Evolutionary conservation across 2,113 vertebrate genomes (phyloP), one percentile per base, ranked within the genome.

Genomic region (Carassius auratus): DNA sequence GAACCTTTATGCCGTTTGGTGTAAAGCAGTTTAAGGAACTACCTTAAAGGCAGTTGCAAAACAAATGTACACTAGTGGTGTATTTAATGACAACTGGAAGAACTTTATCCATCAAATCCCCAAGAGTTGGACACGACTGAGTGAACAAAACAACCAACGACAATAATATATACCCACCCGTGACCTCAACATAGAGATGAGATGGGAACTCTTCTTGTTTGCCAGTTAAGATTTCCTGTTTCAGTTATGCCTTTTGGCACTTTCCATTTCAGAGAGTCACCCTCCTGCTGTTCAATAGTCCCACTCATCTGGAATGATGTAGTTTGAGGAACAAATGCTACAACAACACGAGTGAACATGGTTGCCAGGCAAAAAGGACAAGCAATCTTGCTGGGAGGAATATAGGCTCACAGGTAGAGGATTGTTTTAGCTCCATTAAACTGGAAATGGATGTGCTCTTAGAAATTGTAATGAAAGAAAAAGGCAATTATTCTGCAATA

Each of bases 341-440:
- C 48, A 50, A 73, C 64, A 42, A 73, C 81, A 81, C 26, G 21
- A 33, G 42, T 68, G 79, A 50, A 36, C 61, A 52, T 69, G 19
- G 50, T 69, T 82, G 45, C 62, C 62, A 82, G 45, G 62, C 62
- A 55, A 82, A 82, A 69, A 48, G 80, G 80, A 69, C 80, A 82
- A 75, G 48, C 71, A 83, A 57, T 69, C 62, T 68, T 66, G 80
- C 80, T 50, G 9, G 62, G 50, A 55, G 45, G 30, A 73, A 83
- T 83, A 83, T 57, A 38, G 66, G 26, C 64, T 68, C 62, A 68
- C 79, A 82, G 80, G 81, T 57, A 83, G 81, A 83, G 50, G 68
- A 83, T 83, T 83, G 50, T 73, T 82, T 82, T 55, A 82, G 80
- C 81, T 83, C 68, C 68, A 83, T 83, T 83, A 83, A 83, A 73